Base-by-base conservation (phyloP, 2,797 vertebrate genomes). In the Thamnophis elegans region DNA sequence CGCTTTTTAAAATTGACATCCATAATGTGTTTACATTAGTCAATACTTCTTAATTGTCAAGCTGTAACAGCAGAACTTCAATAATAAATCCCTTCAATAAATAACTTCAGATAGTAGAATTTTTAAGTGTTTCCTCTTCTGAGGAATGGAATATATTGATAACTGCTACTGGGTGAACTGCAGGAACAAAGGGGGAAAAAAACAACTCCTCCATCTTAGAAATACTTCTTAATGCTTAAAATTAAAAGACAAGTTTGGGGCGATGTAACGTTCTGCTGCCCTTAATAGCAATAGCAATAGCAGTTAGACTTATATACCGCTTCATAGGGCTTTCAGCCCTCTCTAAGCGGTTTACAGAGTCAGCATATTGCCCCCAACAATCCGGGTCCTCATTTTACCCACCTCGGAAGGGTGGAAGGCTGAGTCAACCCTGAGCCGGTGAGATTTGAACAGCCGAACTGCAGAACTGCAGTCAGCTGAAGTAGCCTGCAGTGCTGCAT, bases 31-130 rank as follows among this genome's bases (percentile, higher is more conserved):
- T 97, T 97, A 97, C 97, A 96, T 97, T 97, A 97, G 97, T 97
- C 98, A 97, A 94, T 98, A 97, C 95, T 96, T 96, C 95, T 96
- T 98, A 98, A 98, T 97, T 97, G 97, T 97, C 95, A 96, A 92
- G 94, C 96, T 97, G 93, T 96, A 97, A 97, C 94, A 91, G 88
- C 94, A 91, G 96, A 97, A 95, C 93, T 97, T 97, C 94, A 96
- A 60, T 95, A 97, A 97, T 97, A 97, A 98, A 97, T 98, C 96
- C 96, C 93, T 94, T 90, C 91, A 92, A 91, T 92, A 95, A 96
- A 96, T 97, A 96, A 94, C 94, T 95, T 96, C 93, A 93, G 94
- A 93, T 91, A 28, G 96, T 95, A 96, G 86, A 90, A 92, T 96
- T 96, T 85, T 97, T 96, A 96, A 95, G 94, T 93, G 91, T 95